Evolutionary conservation across 2,888 invertebrate species (phyloP), one percentile per base, ranked within the genome.

Genomic region (Erpobdella octoculata): DNA sequence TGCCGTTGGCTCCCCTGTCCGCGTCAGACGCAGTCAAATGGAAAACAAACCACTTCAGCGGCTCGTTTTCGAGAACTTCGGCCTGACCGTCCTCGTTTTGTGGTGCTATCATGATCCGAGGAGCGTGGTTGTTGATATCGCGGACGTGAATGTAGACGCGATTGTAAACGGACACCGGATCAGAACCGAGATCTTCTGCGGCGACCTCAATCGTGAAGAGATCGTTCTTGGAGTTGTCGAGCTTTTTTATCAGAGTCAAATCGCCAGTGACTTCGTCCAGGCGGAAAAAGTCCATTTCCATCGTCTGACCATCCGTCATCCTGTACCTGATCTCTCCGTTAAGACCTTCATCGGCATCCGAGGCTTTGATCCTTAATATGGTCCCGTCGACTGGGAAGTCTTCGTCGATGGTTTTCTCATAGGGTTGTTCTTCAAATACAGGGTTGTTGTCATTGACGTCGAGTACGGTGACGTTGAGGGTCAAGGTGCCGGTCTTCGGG

Each of bases 391-490:
- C 5, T 15, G 38, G 67, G 18, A 41, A 67, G 31, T 41, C 41
- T 33, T 67, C 67, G 18, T 67, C 33, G 9, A 67, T 9, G n/a
- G 41, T 28, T 25, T 46, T 5, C 21, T 25, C 6, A 15, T 67
- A 67, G n/a, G 33, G 31, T n/a, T n/a, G 31, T 28, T 67, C 33
- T 41, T 67, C 46, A 28, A 67, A 67, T 8, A 67, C 12, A 2
- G 67, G 67, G 6, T 21, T n/a, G 46, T 67, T 67, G 33, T 67
- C 67, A n/a, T 67, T 67, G 28, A 67, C 46, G 31, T 67, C 67
- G 31, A 15, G 18, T 4, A 67, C 67, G 15, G 25, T 46, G 46
- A 67, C 67, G 21, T 5, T 41, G 28, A 67, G 46, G 3, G 21
- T 38, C 67, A 67, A 37, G 25, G 18, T 38, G 25, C 67, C 67